Evolutionary conservation across 2,888 invertebrate species (phyloP).

Genomic region (Biston stratarius): DNA sequence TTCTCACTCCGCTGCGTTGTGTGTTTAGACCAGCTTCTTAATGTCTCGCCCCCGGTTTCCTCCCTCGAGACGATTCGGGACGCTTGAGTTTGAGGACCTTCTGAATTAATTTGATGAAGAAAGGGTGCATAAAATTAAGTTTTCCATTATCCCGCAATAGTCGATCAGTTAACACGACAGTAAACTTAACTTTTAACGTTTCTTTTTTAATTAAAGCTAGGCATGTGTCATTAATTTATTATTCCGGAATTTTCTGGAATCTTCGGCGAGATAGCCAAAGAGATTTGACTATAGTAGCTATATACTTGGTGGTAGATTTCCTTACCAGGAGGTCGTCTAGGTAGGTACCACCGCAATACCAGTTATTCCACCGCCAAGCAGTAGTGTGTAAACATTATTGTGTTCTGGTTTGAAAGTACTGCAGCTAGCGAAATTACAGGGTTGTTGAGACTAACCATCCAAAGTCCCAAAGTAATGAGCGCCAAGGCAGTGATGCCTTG

Average conservation of each 20-base stretch:
- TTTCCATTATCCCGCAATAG: constrained; percentile 38
- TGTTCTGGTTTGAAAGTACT: no score
- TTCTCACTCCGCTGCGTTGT: background rate
- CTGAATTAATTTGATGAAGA: constrained; percentile 31
- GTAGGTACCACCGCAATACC: no score
- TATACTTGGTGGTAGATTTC: no score
- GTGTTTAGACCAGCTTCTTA: background rate
- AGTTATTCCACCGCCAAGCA: no score
- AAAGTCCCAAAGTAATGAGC: no score
- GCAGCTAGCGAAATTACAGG: no score
- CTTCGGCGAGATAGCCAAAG: background rate
- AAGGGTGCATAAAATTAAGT: constrained; percentile 34
- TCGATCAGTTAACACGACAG: constrained; percentile 44
- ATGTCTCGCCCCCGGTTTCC: background rate
- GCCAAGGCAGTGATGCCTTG: no score
- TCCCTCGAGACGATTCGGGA: constrained; percentile 3
- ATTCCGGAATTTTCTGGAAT: background rate
- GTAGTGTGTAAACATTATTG: no score
- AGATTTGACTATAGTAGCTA: no score
- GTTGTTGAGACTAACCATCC: no score
- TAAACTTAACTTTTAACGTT: constrained; percentile 39
- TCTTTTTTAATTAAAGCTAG: constrained; percentile 42
- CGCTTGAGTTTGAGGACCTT: constrained; percentile 15
- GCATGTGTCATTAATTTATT: background rate
- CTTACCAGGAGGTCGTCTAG: no score